A percentile compares a stretch with the other conserved stretches of the same genome.
Conservation (phyloP, 2,797 vertebrate species). For the Trachops cirrhosus region DNA sequence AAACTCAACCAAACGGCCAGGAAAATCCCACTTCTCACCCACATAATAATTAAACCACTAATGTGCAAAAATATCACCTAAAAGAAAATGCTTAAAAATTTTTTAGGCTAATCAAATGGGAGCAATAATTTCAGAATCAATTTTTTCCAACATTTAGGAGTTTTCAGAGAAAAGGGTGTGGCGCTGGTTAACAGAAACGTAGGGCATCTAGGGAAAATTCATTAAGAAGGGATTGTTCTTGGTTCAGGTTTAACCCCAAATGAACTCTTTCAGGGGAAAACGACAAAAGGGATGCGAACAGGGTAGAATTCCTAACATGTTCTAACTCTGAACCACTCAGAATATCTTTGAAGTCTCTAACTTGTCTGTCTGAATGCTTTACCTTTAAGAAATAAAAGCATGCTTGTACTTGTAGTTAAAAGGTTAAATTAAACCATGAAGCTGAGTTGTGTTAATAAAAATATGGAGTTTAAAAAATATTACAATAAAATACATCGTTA, state of each 20-base stretch:
- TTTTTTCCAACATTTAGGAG: constrained; percentile 66
- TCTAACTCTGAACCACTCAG: neutral
- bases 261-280: constrained; percentile 78
- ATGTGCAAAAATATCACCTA: constrained; percentile 10
- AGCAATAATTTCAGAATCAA: constrained; percentile 74
- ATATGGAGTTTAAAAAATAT: neutral
- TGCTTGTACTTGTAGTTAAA: neutral
- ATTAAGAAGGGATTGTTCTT: constrained; percentile 78
- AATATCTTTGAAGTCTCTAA: neutral
- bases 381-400: neutral
- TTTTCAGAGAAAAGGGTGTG: constrained; percentile 69
- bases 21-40: neutral
- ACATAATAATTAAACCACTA: neutral
- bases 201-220: constrained; percentile 77
- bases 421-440: neutral
- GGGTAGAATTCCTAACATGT: neutral
- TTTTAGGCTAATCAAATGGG: constrained; percentile 55
- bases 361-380: neutral
- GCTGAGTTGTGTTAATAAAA: neutral
- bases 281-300: constrained; percentile 75
- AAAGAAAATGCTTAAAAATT: constrained; percentile 59
- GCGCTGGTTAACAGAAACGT: constrained; percentile 62
- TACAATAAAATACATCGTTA: neutral
- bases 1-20: neutral
- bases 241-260: constrained; percentile 79